Evolutionary conservation across 2,797 vertebrate species (phyloP), one percentile per base, ranked within the genome.

Genomic region (Muscicapa striata): DNA sequence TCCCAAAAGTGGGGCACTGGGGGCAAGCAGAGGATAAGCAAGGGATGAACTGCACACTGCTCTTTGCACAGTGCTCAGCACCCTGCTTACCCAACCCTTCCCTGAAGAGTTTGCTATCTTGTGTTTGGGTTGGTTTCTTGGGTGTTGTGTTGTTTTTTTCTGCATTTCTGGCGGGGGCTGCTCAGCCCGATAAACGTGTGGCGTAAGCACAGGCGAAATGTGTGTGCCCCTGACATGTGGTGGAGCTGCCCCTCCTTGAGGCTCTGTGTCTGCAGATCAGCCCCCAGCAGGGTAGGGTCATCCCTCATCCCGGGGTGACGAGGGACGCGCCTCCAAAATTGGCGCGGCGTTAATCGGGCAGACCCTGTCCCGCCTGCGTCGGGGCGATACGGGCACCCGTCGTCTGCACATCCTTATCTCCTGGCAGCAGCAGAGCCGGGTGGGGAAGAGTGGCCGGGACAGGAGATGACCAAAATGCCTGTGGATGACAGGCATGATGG

Each of bases 71-170:
- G 24, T 30, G 21, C 41, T 61, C 15, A 4, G 62, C 48, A 51
- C 10, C 7, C 41, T 34, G 34, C 59, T 82, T 8, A 3, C 46
- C 29, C 5, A 0, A 23, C 32, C 18, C 49, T 87, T 87, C 38
- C 69, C 54, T 0, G 0, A 40, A 67, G 16, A 18, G 9, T 38
- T 84, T 1, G 0, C 11, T 79, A 57, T 91, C 86, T 94, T 67
- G 32, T 82, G 77, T 96, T 96, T 93, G 95, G 86, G 95, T 92
- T 93, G 59, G 43, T 78, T 96, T 81, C 36, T 67, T 74, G 54
- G 68, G 3, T n/a, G 24, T 13, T 18, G 23, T 61, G 41, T 67
- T 46, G 72, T 45, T 82, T 68, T 85, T 73, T 72, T 41, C 14
- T 5, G 55, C 67, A 51, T 91, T 89, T 90, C 82, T 49, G 48